Conservation (phyloP, 2,113 vertebrate genomes). For the Ovis canadensis region DNA sequence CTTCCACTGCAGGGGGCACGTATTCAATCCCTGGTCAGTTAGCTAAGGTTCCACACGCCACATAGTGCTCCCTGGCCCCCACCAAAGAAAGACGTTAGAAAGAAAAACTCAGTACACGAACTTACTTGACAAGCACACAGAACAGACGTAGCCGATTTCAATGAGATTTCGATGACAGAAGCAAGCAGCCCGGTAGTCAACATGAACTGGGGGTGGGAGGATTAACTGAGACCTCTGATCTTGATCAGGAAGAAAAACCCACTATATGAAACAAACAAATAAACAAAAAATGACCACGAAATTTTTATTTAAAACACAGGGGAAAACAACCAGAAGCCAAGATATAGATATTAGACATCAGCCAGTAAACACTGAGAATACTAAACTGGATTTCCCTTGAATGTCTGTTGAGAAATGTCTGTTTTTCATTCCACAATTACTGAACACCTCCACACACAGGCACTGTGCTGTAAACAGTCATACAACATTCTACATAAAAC, state of each 20-base stretch:
- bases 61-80: not conserved
- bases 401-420: not conserved
- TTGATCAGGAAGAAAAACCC: conserved; percentile 95
- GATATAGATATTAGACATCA: not conserved
- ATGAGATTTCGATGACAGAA: conserved; percentile 98
- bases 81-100: not conserved
- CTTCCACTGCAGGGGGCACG: not conserved
- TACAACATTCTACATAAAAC: fast-evolving
- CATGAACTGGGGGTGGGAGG: conserved; percentile 91
- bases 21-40: not conserved
- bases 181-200: conserved; percentile 97
- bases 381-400: not conserved
- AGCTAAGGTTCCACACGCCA: not conserved
- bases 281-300: not conserved
- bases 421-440: not conserved
- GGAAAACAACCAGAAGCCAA: not conserved
- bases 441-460: not conserved
- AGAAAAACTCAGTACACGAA: not conserved
- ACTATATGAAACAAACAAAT: conserved; percentile 77
- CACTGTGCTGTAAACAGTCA: fast-evolving
- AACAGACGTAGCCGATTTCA: conserved; percentile 98
- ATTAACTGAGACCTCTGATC: conserved; percentile 93
- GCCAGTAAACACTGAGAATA: not conserved
- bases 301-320: not conserved
- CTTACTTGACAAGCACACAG: conserved; percentile 97